These are phyloP conservation scores for Sinodicranocentrus sp. DNA, from an alignment of 2,888 invertebrate genomes.

Conservation along the genomic window DNA sequence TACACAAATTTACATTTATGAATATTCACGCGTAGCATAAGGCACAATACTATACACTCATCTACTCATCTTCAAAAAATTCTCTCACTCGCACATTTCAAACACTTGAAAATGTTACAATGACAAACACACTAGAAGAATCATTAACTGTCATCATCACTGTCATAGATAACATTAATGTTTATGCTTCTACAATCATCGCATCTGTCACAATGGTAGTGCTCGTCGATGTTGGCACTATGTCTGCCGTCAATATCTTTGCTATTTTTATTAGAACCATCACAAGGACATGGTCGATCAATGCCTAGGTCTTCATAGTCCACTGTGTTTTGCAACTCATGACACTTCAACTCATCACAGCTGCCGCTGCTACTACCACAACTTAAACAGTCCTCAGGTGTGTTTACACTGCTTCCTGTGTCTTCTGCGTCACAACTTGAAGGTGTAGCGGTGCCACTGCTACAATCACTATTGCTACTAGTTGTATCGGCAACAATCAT, in stretches of 20 bases:
- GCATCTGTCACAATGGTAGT: not conserved
- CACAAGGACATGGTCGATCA: not conserved
- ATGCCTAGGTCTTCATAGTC: not conserved
- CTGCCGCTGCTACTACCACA: constrained; percentile 35
- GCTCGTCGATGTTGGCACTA: not conserved
- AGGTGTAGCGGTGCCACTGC: constrained; percentile 24
- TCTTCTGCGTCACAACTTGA: constrained; percentile 24
- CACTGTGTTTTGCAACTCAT: constrained; percentile 42
- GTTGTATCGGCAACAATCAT: not conserved
- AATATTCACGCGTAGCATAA: constrained; percentile 14
- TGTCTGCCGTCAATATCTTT: not conserved
- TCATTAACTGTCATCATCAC: constrained; percentile 10
- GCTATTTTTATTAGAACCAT: not conserved
- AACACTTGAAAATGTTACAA: not conserved
- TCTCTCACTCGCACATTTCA: not conserved
- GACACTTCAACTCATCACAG: constrained; percentile 54
- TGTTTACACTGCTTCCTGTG: constrained; percentile 27
- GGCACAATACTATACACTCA: not conserved
- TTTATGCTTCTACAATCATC: not conserved
- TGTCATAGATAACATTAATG: not conserved
- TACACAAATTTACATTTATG: constrained; percentile 4
- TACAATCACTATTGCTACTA: constrained; percentile 1
- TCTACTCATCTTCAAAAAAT: not conserved
- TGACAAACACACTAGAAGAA: not conserved
- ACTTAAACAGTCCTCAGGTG: constrained; percentile 50